These are phyloP conservation scores for Platycercus adscitus DNA, from an alignment of 2,113 vertebrate genomes.

Conservation along the genomic window DNA sequence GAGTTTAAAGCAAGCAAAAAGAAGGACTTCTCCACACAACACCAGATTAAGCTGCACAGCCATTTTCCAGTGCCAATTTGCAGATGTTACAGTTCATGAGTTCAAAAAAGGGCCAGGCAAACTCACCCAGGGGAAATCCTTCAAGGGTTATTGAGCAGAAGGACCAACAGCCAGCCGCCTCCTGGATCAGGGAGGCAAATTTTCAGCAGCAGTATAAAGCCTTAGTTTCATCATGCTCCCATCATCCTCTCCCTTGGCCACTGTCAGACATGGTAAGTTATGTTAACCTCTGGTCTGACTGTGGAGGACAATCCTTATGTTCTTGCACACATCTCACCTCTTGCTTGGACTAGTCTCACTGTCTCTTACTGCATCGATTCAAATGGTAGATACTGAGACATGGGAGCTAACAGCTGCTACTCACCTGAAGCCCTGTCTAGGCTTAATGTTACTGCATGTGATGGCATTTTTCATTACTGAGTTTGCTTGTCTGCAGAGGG, in stretches of 20 bases:
- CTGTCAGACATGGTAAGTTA: neutral
- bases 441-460: neutral
- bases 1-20: neutral
- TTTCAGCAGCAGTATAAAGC: neutral
- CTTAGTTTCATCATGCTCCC: neutral
- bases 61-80: neutral
- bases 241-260: neutral
- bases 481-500: neutral
- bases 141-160: neutral
- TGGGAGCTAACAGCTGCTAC: neutral
- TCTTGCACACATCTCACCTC: neutral
- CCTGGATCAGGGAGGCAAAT: neutral
- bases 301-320: neutral
- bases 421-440: neutral
- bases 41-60: neutral
- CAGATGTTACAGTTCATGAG: neutral
- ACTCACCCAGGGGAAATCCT: neutral
- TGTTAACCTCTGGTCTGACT: neutral
- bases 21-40: neutral
- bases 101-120: neutral
- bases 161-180: neutral
- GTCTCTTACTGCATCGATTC: neutral
- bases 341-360: neutral
- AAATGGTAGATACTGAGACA: neutral
- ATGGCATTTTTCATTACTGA: neutral